Conservation (phyloP, 2,888 invertebrate genomes). For the Aspidapion aeneum region DNA sequence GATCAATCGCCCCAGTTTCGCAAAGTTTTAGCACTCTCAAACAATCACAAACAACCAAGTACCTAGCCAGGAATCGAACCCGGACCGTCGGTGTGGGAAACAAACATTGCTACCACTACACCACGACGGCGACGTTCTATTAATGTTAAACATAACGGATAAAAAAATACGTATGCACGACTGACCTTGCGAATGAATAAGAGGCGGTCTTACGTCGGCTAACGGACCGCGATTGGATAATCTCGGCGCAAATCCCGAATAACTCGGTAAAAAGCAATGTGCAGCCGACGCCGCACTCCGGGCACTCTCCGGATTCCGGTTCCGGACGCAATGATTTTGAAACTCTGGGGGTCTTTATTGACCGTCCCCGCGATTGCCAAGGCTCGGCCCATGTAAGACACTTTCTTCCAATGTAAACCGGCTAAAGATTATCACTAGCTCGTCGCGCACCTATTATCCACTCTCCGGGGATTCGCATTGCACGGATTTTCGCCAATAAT, state of each 20-base stretch:
- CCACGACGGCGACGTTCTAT: too few relatives aligned
- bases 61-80: too few relatives aligned
- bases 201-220: conserved; percentile 42
- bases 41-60: too few relatives aligned
- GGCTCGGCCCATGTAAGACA: conserved; percentile 37
- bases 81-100: too few relatives aligned
- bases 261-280: conserved; percentile 44
- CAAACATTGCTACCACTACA: too few relatives aligned
- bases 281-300: conserved; percentile 40
- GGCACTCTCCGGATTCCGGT: conserved; percentile 19
- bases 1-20: too few relatives aligned
- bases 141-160: background rate
- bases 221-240: conserved; percentile 49
- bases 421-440: conserved; percentile 21
- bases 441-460: conserved; percentile 10
- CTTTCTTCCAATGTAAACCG: conserved; percentile 37
- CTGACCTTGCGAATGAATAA: conserved; percentile 21
- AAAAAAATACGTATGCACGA: background rate
- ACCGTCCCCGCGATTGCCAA: conserved; percentile 32
- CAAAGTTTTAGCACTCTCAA: too few relatives aligned
- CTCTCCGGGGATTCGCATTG: background rate
- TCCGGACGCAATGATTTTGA: background rate
- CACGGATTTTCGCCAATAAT: background rate
- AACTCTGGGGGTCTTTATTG: conserved; percentile 38
- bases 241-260: conserved; percentile 50